phyloP scores from a whole-genome alignment of 2,797 vertebrate genomes.

The Tangara arthus region DNA sequence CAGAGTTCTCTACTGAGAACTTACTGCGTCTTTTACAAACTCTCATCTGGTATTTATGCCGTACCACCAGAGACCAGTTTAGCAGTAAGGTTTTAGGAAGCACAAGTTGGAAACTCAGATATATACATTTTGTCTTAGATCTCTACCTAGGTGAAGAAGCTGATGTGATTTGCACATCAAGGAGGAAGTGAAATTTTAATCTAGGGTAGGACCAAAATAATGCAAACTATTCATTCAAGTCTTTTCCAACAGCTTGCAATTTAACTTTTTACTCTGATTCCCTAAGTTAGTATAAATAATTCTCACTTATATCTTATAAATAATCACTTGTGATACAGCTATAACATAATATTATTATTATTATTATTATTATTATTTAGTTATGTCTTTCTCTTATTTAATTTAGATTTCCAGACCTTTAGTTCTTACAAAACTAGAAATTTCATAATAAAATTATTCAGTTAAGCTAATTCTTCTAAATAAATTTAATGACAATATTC shows the following conservation, averaged over 20 bases:
- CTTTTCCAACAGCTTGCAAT: not conserved
- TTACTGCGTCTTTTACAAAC: not conserved
- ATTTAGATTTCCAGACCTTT: not conserved
- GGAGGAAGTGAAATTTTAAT: not conserved
- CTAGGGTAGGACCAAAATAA: not conserved
- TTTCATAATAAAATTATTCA: not conserved
- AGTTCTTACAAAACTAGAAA: not conserved
- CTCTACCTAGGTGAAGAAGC: not conserved
- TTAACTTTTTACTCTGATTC: not conserved
- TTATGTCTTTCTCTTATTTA: not conserved
- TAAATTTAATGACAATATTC: not conserved
- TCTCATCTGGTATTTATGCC: not conserved
- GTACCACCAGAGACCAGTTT: not conserved
- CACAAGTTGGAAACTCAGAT: not conserved
- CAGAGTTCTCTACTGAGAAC: not conserved
- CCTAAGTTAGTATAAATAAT: not conserved
- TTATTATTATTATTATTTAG: no score
- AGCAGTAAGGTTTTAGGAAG: not conserved
- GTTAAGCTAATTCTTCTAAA: not conserved
- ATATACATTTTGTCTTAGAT: not conserved
- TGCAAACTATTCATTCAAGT: not conserved
- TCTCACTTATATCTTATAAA: not conserved
- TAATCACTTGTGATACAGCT: not conserved
- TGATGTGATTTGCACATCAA: not conserved
- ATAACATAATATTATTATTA: no score